Evolutionary conservation across 2,113 vertebrate species (phyloP), one percentile per base, ranked within the genome.

Genomic region (Ellobius talpinus): DNA sequence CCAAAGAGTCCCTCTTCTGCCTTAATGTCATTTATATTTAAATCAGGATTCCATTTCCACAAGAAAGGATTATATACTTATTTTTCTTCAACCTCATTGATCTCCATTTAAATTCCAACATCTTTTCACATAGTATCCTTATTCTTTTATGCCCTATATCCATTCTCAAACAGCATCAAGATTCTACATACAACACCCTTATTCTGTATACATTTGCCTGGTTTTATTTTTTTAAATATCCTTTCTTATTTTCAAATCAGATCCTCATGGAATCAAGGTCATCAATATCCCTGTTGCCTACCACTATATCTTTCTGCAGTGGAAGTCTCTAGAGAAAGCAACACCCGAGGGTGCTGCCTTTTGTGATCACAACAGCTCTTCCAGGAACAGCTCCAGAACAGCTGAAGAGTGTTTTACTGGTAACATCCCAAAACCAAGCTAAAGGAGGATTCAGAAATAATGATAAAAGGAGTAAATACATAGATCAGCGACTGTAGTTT

Each of bases 201-300:
- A 42, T 68, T 23, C 24, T 39, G n/a, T 52, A 12, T n/a, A 12
- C 13, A 79, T 21, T 50, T 90, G 19, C 39, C 23, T 68, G 7
- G 9, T 52, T 81, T 68, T 61, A 58, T 58, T 58, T 73, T 73
- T 74, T 58, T 58, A 14, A 58, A 47, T 21, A 19, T 78, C n/a
- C 4, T 19, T 29, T 78, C 29, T 89, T 89, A 31, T 11, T 23
- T 81, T 89, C 21, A 47, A 58, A 47, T 39, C 5, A 47, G 42
- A 17, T 1, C 13, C 31, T 24, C 4, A 76, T 16, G 4, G 14
- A 3, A 17, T 72, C 7, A 21, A 11, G 1, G 19, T 9, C 5
- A 68, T 85, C 55, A 65, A 36, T 42, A 66, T 14, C 8, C 39
- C 58, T 26, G 10, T 29, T 6, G 39, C 55, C 6, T 26, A 55